Percentiles rank a stretch among this genome's conserved stretches.
These are phyloP conservation scores for Scyliorhinus canicula DNA, from an alignment of 2,797 vertebrate genomes.

Conservation along the genomic window DNA sequence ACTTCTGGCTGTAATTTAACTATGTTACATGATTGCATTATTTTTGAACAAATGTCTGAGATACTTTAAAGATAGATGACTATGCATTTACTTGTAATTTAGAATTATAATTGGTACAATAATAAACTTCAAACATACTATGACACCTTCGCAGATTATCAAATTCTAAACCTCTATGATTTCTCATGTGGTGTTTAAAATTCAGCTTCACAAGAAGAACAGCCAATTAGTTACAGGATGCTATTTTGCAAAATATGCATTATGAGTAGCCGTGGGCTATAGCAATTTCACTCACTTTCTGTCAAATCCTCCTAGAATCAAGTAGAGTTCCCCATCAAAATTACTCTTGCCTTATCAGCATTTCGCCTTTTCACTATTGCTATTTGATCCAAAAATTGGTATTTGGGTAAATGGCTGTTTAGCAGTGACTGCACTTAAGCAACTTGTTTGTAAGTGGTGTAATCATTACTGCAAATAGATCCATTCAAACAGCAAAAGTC, in stretches of 20 bases:
- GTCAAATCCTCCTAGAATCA: constrained; percentile 16
- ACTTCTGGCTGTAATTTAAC: too few relatives aligned
- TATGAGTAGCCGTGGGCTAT: background rate
- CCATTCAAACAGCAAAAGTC: constrained; percentile 27
- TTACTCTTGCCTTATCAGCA: constrained; percentile 42
- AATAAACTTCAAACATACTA: background rate
- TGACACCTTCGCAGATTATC: background rate
- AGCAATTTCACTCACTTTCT: constrained; percentile 32
- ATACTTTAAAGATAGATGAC: background rate
- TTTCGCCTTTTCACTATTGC: constrained; percentile 52
- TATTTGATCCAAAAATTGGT: constrained; percentile 53
- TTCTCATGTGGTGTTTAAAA: constrained; percentile 11
- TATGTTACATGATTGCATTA: background rate
- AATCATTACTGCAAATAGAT: constrained; percentile 35
- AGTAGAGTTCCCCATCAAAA: constrained; percentile 9
- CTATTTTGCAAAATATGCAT: constrained; percentile 2
- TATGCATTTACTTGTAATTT: background rate
- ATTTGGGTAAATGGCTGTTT: constrained; percentile 49
- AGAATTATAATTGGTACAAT: background rate
- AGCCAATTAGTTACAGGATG: background rate
- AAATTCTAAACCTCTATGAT: background rate
- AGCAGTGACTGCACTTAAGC: constrained; percentile 31
- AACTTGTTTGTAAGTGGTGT: constrained; percentile 29
- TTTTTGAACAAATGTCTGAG: background rate
- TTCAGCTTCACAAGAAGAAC: background rate